These are phyloP conservation scores for Paramormyrops kingsleyae DNA, from an alignment of 2,113 vertebrate genomes.

Conservation along the genomic window DNA sequence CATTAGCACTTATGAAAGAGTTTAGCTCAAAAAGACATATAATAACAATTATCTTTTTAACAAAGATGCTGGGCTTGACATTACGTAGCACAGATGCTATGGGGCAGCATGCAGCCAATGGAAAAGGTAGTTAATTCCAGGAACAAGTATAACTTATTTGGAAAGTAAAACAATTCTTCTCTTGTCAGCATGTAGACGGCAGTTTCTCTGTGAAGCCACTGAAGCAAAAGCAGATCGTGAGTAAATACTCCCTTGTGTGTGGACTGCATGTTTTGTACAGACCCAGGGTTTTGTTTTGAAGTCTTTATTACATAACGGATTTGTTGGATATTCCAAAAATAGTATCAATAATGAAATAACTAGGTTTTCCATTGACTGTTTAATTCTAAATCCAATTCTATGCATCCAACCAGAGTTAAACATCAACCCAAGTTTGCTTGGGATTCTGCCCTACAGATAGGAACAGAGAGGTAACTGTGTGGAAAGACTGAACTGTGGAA, in stretches of 20 bases:
- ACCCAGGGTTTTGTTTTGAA: not conserved
- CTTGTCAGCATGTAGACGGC: conserved; percentile 63
- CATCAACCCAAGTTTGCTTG: conserved; percentile 13
- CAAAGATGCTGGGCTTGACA: not conserved
- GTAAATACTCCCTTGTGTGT: conserved; percentile 23
- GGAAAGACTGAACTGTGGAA: not conserved
- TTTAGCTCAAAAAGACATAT: not conserved
- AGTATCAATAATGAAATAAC: not conserved
- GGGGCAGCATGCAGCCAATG: not conserved
- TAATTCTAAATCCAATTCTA: conserved; percentile 4
- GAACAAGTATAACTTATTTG: not conserved
- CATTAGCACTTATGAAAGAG: conserved; percentile 1
- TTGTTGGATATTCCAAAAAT: not conserved
- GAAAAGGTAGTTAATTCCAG: not conserved
- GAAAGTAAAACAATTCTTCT: conserved; percentile 33
- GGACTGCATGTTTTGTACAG: not conserved
- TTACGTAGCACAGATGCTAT: conserved; percentile 3
- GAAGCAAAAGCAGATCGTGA: conserved; percentile 69
- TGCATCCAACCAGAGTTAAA: not conserved
- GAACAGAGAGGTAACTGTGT: not conserved
- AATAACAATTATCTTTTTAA: not conserved
- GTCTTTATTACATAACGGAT: not conserved
- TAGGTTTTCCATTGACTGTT: conserved; percentile 14
- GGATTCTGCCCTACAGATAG: conserved; percentile 14
- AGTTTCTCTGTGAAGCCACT: conserved; percentile 68